phyloP scores from a whole-genome alignment of 2,113 vertebrate genomes.

The Glaucidium brasilianum region DNA sequence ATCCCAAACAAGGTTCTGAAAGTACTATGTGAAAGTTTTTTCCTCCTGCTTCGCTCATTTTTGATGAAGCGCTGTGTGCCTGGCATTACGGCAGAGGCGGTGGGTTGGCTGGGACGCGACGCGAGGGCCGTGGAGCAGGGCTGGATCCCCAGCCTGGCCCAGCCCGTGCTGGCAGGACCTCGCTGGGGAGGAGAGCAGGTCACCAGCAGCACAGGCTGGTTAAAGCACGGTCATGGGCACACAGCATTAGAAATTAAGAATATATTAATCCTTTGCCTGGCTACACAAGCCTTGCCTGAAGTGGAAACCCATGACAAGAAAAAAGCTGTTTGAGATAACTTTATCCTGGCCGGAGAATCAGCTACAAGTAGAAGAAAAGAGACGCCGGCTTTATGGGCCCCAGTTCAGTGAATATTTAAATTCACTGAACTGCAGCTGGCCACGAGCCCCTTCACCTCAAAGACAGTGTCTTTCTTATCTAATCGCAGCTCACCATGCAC shows the following conservation, averaged over 20 bases:
- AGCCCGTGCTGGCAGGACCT: not conserved
- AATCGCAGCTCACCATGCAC: not conserved
- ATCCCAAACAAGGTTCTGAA: no score
- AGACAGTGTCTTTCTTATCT: not conserved
- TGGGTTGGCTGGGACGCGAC: rapidly evolving
- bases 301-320: not conserved
- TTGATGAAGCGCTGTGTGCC: rapidly evolving
- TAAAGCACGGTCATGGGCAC: rapidly evolving
- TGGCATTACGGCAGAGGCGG: not conserved
- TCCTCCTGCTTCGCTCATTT: not conserved
- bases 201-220: not conserved
- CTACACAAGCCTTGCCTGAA: not conserved
- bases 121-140: rapidly evolving
- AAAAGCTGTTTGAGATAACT: not conserved
- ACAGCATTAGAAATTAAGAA: not conserved
- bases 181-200: not conserved
- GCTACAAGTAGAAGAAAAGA: not conserved
- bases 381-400: not conserved
- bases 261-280: not conserved
- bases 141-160: not conserved
- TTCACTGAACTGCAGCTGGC: not conserved
- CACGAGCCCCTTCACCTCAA: not conserved
- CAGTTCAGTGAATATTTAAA: not conserved
- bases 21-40: not conserved
- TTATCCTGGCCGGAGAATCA: not conserved